Evolutionary conservation across 2,888 invertebrate genomes (phyloP), one percentile per base, ranked within the genome.

Genomic region (Dimorphilus gyrociliatus): DNA sequence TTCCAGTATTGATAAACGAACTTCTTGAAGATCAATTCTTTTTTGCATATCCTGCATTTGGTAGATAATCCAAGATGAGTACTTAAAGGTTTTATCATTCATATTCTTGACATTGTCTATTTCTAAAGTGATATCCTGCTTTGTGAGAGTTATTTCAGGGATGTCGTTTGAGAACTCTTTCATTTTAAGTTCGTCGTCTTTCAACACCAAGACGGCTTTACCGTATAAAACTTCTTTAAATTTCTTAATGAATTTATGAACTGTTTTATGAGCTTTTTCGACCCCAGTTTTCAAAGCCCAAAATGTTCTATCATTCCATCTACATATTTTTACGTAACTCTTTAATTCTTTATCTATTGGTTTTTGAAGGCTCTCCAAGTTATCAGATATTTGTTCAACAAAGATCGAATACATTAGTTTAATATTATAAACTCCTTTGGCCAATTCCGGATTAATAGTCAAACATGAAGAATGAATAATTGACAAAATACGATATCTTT

Each of bases 241-340:
- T 50, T 84, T 78, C 49, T 78, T 79, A 18, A 82, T 74, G 51
- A 78, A 76, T 56, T 85, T 86, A 53, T 81, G 79, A 7, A 92
- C 65, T 14, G 76, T 79, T 39, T 78, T 75, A 54, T 90, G 88
- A 0, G 82, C 78, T 51, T 81, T 84, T 23, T 79, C 76, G 1
- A 86, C 76, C 1, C 84, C 78, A 42, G 80, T 78, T 45, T 81
- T 84, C 32, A 94, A 76, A 19, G 86, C 77, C 75, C 84, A 90
- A 56, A 88, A 86, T 50, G 80, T 92, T 10, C 84, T 72, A 51
- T 97, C 92, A 48, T 78, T 81, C 81, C 92, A 97, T 23, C 82
- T 72, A 29, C 81, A 81, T 10, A 97, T 90, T 62, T 90, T 88
- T 1, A 94, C 80, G 53, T 82, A 85, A 44, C 88, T 88, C 43